Conservation (phyloP, 2,113 vertebrate genomes). For the Pangasianodon hypophthalmus region DNA sequence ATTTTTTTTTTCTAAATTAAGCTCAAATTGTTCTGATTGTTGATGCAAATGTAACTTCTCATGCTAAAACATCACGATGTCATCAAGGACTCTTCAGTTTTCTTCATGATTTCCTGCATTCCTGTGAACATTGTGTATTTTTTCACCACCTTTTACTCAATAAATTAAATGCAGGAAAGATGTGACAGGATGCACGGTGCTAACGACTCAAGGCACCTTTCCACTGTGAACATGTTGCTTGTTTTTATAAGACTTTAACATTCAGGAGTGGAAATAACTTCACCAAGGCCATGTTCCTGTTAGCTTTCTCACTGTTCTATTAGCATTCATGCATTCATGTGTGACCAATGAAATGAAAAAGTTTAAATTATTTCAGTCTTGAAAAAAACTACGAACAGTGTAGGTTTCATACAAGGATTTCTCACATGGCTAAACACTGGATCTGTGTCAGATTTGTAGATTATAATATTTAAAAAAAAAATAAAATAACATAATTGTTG, state of each 20-base stretch:
- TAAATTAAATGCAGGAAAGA: not conserved
- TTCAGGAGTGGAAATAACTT: conserved; percentile 45
- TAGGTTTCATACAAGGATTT: not conserved
- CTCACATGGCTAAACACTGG: not conserved
- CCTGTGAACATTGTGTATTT: not conserved
- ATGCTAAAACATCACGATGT: conserved; percentile 29
- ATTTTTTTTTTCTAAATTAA: not conserved
- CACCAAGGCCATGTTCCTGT: conserved; percentile 10
- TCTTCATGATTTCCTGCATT: conserved; percentile 24
- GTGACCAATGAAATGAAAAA: conserved; percentile 3
- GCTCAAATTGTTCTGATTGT: too few species aligned
- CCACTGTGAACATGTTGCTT: not conserved
- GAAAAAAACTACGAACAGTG: not conserved
- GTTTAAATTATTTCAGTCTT: not conserved
- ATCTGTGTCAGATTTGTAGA: not conserved
- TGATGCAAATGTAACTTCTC: conserved; percentile 36
- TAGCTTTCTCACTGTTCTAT: not conserved
- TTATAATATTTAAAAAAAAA: too few species aligned
- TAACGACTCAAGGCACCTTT: conserved; percentile 33
- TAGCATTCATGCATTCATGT: not conserved
- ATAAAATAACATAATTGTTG: not conserved
- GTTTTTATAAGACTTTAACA: conserved; percentile 22
- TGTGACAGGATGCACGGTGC: not conserved
- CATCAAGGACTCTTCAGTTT: conserved; percentile 31
- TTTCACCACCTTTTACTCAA: conserved; percentile 24